Evolutionary conservation across 1,140 invertebrate species (phyloP).

Genomic region (Drosophila tani): DNA sequence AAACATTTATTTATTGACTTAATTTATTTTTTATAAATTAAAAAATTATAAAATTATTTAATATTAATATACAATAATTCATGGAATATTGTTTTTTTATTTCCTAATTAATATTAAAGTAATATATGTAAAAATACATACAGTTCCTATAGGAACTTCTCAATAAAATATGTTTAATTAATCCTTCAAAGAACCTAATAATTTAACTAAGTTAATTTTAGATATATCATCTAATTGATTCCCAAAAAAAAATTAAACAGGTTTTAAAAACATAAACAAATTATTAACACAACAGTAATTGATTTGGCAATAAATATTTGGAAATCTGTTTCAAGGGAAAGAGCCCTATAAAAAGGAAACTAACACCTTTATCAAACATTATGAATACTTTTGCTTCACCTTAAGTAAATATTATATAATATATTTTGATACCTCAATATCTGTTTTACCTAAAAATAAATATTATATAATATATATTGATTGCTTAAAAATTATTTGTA

Average conservation of each 20-base stretch:
- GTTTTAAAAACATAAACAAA: not conserved
- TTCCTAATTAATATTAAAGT: not conserved
- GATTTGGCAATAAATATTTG: too few relatives aligned
- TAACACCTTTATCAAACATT: not conserved
- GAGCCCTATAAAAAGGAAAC: too few relatives aligned
- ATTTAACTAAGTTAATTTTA: not conserved
- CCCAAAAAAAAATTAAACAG: too few relatives aligned
- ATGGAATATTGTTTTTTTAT: not conserved
- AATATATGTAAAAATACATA: too few relatives aligned
- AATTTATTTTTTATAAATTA: too few relatives aligned
- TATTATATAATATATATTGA: not conserved
- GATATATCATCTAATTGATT: too few relatives aligned
- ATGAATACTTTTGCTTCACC: not conserved
- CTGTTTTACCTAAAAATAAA: not conserved
- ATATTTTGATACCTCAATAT: too few relatives aligned
- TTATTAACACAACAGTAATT: not conserved
- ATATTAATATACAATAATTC: too few relatives aligned
- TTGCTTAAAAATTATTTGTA: not conserved
- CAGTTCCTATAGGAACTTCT: too few relatives aligned
- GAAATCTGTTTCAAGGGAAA: too few relatives aligned
- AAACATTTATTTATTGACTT: not conserved
- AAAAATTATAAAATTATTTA: too few relatives aligned
- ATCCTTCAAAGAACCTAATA: not conserved
- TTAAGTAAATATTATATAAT: not conserved
- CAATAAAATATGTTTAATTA: not conserved